Evolutionary conservation across 2,888 invertebrate genomes (phyloP).

Genomic region (Melinaea marsaeus): DNA sequence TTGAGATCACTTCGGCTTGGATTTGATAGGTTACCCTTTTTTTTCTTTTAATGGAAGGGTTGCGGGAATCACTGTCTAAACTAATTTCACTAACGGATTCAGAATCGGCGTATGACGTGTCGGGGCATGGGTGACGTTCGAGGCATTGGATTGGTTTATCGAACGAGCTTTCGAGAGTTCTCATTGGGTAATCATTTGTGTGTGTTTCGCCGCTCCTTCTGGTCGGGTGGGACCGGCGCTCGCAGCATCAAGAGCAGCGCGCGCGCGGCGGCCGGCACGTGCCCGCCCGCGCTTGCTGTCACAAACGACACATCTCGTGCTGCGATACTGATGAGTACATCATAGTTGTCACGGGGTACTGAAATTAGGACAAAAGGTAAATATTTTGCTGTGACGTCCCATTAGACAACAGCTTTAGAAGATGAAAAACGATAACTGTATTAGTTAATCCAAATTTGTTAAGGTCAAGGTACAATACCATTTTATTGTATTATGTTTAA

Average conservation of each 20-base stretch:
- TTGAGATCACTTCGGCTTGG: conserved; percentile 54
- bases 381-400: neutral
- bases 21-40: conserved; percentile 67
- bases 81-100: conserved; percentile 68
- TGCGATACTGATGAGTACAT: conserved; percentile 81
- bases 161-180: conserved; percentile 53
- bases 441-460: too few relatives aligned
- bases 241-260: conserved; percentile 68
- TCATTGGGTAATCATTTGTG: conserved; percentile 54
- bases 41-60: conserved; percentile 55
- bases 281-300: conserved; percentile 77
- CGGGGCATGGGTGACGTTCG: conserved; percentile 51
- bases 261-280: conserved; percentile 57
- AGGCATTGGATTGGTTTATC: conserved; percentile 61
- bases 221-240: conserved; percentile 51
- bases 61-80: conserved; percentile 65
- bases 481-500: neutral
- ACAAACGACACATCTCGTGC: conserved; percentile 83
- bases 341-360: conserved; percentile 76
- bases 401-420: neutral
- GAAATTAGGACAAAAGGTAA: conserved; percentile 38
- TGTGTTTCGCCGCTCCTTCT: conserved; percentile 49
- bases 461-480: neutral
- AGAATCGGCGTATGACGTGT: conserved; percentile 53
- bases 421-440: neutral